A percentile compares a stretch with the other conserved stretches of the same genome.
These are phyloP conservation scores for Hippocampus zosterae DNA, from an alignment of 2,113 vertebrate species.

Conservation along the genomic window DNA sequence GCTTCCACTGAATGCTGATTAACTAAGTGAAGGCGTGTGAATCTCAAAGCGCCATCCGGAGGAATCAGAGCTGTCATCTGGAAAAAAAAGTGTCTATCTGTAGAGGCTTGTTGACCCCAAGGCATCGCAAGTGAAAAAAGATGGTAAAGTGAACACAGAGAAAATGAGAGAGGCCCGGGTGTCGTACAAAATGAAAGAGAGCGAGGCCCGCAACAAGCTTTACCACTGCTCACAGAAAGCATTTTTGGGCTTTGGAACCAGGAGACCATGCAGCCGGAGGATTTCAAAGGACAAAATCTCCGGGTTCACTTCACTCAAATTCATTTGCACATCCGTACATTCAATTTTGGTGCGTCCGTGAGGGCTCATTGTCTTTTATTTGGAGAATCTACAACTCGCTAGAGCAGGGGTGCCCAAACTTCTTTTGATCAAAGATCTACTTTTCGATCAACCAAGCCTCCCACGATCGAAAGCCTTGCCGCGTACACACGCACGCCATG, in stretches of 20 bases:
- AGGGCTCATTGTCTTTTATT: too few relatives aligned
- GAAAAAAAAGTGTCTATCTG: conserved; percentile 7
- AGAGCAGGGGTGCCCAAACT: too few relatives aligned
- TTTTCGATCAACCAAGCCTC: too few relatives aligned
- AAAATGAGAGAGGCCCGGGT: background rate
- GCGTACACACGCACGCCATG: too few relatives aligned
- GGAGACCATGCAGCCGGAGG: background rate
- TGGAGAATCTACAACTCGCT: too few relatives aligned
- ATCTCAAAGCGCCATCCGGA: conserved; percentile 15
- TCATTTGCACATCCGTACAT: too few relatives aligned
- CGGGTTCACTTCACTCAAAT: too few relatives aligned
- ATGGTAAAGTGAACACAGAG: conserved; percentile 19
- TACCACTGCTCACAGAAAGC: conserved; percentile 36
- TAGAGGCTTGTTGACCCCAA: conserved; percentile 26
- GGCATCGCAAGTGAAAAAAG: conserved; percentile 22
- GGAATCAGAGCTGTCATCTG: conserved; percentile 22
- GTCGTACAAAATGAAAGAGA: background rate
- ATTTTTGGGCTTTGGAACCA: background rate
- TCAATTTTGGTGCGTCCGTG: too few relatives aligned
- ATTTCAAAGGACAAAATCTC: too few relatives aligned
- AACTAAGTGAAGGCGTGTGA: background rate
- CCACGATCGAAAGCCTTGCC: too few relatives aligned
- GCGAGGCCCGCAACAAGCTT: background rate
- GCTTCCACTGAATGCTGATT: conserved; percentile 5
- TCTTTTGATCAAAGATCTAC: too few relatives aligned